Evolutionary conservation across 2,797 vertebrate species (phyloP).

Genomic region (Natrix natrix): DNA sequence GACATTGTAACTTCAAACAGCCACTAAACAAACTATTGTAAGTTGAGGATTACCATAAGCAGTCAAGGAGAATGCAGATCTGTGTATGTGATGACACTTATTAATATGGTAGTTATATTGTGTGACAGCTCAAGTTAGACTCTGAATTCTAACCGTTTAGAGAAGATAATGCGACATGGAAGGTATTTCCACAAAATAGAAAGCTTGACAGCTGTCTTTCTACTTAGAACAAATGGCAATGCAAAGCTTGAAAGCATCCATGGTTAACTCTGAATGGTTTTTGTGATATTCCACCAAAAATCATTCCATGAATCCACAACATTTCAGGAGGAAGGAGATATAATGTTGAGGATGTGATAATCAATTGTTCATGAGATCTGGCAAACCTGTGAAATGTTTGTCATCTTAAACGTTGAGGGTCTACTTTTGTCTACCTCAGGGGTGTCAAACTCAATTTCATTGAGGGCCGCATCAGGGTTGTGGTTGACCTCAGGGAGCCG

Average conservation of each 20-base stretch:
- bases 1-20: neutral
- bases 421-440: neutral
- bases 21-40: neutral
- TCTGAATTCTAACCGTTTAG: too few species aligned
- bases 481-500: too few species aligned
- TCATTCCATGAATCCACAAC: neutral
- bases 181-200: neutral
- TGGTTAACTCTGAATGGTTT: neutral
- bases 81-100: neutral
- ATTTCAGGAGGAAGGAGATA: neutral
- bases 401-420: neutral
- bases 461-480: too few species aligned
- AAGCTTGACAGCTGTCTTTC: neutral
- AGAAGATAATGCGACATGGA: neutral
- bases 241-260: neutral
- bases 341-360: neutral
- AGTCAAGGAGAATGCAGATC: neutral
- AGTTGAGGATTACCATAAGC: neutral
- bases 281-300: neutral
- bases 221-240: neutral
- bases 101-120: neutral
- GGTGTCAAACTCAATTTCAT: too few species aligned
- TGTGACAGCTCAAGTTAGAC: neutral
- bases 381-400: neutral
- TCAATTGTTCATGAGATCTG: neutral